Percentiles rank a stretch among this genome's conserved stretches.
phyloP scores from a whole-genome alignment of 2,888 invertebrate genomes.

The Sthenelais limicola region DNA sequence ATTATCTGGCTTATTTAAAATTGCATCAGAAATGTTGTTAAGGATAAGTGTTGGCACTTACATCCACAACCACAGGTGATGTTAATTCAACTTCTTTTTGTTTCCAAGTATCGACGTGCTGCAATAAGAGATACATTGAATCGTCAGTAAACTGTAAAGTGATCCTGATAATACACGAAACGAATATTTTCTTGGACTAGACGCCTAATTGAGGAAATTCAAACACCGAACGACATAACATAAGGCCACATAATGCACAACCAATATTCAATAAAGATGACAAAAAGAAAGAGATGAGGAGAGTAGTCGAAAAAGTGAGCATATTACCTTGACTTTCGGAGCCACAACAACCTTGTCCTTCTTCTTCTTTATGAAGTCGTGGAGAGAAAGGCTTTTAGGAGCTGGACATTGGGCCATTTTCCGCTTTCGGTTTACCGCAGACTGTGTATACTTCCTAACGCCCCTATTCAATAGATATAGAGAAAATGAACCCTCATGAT shows the following conservation, averaged over 20 bases:
- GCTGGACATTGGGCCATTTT: slow-evolving; percentile 89
- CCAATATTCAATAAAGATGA: slow-evolving; percentile 11
- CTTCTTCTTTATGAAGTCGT: slow-evolving; percentile 76
- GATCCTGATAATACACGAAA: too few species aligned
- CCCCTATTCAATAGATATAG: slow-evolving; percentile 53
- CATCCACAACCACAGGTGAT: slow-evolving; percentile 63
- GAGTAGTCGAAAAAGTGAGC: not conserved
- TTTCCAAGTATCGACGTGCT: slow-evolving; percentile 70
- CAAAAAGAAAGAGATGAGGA: not conserved
- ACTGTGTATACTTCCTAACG: slow-evolving; percentile 73
- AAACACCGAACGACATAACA: too few species aligned
- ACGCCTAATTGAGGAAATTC: too few species aligned
- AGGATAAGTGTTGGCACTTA: slow-evolving; percentile 48
- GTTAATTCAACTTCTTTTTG: slow-evolving; percentile 59
- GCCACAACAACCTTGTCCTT: slow-evolving; percentile 54
- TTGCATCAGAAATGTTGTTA: too few species aligned
- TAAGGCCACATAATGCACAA: too few species aligned
- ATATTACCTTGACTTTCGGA: slow-evolving; percentile 47
- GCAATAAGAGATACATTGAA: slow-evolving; percentile 71
- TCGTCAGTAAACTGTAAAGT: too few species aligned
- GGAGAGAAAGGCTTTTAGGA: slow-evolving; percentile 84
- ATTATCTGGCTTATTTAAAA: too few species aligned
- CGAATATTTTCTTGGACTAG: too few species aligned
- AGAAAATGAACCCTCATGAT: not conserved
- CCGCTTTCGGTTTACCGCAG: slow-evolving; percentile 87